Evolutionary conservation across 2,113 vertebrate genomes (phyloP), one percentile per base, ranked within the genome.

Genomic region (Phodopus roborovskii): DNA sequence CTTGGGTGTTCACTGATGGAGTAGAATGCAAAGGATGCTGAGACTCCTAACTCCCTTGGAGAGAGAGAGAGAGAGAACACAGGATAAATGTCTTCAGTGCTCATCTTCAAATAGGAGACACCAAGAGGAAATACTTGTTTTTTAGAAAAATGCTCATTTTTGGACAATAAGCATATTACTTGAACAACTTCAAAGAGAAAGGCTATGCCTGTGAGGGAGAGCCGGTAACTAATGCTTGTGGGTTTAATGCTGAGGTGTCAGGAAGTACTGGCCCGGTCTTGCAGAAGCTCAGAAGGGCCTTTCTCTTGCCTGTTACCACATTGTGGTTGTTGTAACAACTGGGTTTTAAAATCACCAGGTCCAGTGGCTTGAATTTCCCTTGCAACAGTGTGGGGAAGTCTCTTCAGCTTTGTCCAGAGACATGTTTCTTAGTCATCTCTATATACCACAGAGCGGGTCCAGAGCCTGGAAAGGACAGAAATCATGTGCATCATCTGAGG

Each of bases 121-220:
- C n/a, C 45, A 42, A 7, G 28, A 33, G 42, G 58, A 42, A n/a
- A 26, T 62, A 74, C 26, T 73, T 53, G 48, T 45, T 8, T 92
- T 78, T 83, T n/a, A n/a, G 42, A 62, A 62, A 83, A 39, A 79
- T 62, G 39, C 30, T 42, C 85, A 48, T 60, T 94, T 97, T 91
- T 85, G n/a, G 22, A 95, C 48, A 74, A 77, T 26, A 89, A 78
- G 66, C 5, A 11, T 28, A 48, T 87, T 66, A 90, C 28, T 60
- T 92, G 30, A 83, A 96, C 74, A 93, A 86, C 22, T 91, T 88
- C 22, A 39, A 56, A 91, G 78, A 78, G 50, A 96, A 96, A 71
- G 93, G 26, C 56, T 36, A 71, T 87, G 60, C 48, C 88, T 77
- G 64, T n/a, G 26, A 79, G 58, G n/a, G 30, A 60, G 68, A 71